phyloP scores from a whole-genome alignment of 2,113 vertebrate genomes.

The Tachysurus vachellii region DNA sequence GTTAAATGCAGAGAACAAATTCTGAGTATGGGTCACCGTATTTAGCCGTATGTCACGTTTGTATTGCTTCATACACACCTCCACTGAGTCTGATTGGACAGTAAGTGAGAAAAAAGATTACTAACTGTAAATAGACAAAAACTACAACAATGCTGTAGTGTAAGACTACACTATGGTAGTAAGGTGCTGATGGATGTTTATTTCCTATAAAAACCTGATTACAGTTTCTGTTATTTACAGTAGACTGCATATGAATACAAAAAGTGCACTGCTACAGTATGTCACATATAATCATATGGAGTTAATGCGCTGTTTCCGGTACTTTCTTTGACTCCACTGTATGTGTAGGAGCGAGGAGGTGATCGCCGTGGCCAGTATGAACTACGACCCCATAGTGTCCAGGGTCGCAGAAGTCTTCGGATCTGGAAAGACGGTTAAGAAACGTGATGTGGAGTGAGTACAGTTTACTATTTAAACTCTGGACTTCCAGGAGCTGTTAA shows the following conservation, averaged over 20 bases:
- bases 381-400: conserved; percentile 96
- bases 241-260: neutral
- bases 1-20: no score
- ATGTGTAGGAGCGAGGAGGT: conserved; percentile 88
- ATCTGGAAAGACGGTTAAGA: conserved; percentile 88
- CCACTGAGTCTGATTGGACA: neutral
- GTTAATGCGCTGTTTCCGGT: neutral
- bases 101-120: neutral
- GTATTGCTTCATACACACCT: neutral
- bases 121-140: neutral
- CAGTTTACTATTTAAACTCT: conserved; percentile 50
- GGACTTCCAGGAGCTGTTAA: neutral
- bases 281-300: neutral
- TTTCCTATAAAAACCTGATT: neutral
- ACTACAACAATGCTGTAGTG: neutral
- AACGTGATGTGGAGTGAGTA: conserved; percentile 98
- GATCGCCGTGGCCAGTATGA: conserved; percentile 96
- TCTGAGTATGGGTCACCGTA: no score
- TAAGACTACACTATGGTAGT: neutral
- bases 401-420: conserved; percentile 93
- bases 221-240: neutral
- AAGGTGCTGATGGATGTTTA: neutral
- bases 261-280: neutral
- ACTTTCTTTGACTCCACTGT: conserved; percentile 22
- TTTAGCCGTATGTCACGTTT: no score